Conservation (phyloP, 2,888 invertebrate species). For the Andrena fulva region DNA sequence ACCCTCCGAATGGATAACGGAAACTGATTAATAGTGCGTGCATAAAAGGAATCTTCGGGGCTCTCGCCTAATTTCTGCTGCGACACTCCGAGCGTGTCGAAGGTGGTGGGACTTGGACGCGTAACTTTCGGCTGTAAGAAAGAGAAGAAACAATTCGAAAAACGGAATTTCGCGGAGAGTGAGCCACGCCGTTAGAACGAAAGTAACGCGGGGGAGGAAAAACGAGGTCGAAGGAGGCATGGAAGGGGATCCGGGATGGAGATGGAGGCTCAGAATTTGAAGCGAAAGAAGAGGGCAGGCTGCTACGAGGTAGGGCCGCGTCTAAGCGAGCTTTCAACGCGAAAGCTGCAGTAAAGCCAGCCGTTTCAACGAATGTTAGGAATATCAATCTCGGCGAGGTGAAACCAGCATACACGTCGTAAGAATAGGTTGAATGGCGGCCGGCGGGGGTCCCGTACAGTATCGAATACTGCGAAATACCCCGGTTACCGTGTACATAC, state of each 20-base stretch:
- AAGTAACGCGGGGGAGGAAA: not conserved
- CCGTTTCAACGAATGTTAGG: conserved; percentile 76
- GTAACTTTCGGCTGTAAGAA: not conserved
- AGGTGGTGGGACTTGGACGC: not conserved
- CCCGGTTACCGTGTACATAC: conserved; percentile 30
- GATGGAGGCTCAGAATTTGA: conserved; percentile 43
- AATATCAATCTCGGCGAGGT: conserved; percentile 74
- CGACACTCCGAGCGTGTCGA: too few species aligned
- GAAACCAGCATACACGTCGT: conserved; percentile 75
- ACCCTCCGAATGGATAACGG: too few species aligned
- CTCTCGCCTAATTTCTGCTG: too few species aligned
- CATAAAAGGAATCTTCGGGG: too few species aligned
- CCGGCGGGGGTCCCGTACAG: conserved; percentile 65
- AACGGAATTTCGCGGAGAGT: not conserved
- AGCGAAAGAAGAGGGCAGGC: conserved; percentile 35
- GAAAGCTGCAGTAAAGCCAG: conserved; percentile 74
- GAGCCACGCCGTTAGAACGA: not conserved
- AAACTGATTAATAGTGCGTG: too few species aligned
- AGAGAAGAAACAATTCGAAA: not conserved
- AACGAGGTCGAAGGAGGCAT: conserved; percentile 24
- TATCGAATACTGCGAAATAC: conserved; percentile 74
- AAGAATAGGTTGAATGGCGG: conserved; percentile 75
- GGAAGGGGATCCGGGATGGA: conserved; percentile 30
- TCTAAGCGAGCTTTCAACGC: conserved; percentile 71
- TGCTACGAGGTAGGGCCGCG: conserved; percentile 52